A percentile compares a stretch with the other conserved stretches of the same genome.
phyloP scores from a whole-genome alignment of 2,888 invertebrate genomes.

The Tanytarsus gracilentus region DNA sequence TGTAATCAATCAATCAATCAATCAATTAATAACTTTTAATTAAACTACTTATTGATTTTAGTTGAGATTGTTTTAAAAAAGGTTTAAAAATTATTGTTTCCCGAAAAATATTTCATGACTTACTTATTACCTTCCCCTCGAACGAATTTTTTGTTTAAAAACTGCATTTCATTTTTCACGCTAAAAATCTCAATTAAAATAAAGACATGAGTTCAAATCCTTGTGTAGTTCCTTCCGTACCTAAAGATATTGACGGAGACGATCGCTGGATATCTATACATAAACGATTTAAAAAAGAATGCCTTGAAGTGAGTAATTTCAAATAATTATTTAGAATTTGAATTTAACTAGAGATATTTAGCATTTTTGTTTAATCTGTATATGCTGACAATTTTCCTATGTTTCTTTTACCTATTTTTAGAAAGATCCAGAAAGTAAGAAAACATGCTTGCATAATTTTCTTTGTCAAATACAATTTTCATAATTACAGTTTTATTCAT shows the following conservation, averaged over 20 bases:
- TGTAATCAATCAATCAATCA: too few species aligned
- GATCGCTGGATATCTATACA: conserved; percentile 77
- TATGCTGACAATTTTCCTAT: too few species aligned
- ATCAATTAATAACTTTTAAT: too few species aligned
- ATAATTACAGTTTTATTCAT: conserved; percentile 64
- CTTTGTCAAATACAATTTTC: not conserved
- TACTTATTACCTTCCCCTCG: too few species aligned
- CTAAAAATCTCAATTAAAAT: not conserved
- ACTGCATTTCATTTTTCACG: too few species aligned
- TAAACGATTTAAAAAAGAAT: conserved; percentile 33
- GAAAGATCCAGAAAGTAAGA: conserved; percentile 69
- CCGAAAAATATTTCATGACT: too few species aligned
- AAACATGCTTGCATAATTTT: not conserved
- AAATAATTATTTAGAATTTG: conserved; percentile 30
- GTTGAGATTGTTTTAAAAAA: too few species aligned
- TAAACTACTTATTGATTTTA: too few species aligned
- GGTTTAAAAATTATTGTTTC: too few species aligned
- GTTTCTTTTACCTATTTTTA: conserved; percentile 77
- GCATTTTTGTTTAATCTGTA: conserved; percentile 34
- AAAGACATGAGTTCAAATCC: conserved; percentile 59
- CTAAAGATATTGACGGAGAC: conserved; percentile 73
- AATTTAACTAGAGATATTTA: conserved; percentile 23
- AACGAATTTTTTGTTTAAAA: too few species aligned
- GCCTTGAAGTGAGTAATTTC: too few species aligned
- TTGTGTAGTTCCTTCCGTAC: conserved; percentile 60